Percentiles rank a stretch among this genome's conserved stretches.
Evolutionary conservation across 92 coral and sea anemone species (phyloP).

Genomic region (Parazoanthus darwini): DNA sequence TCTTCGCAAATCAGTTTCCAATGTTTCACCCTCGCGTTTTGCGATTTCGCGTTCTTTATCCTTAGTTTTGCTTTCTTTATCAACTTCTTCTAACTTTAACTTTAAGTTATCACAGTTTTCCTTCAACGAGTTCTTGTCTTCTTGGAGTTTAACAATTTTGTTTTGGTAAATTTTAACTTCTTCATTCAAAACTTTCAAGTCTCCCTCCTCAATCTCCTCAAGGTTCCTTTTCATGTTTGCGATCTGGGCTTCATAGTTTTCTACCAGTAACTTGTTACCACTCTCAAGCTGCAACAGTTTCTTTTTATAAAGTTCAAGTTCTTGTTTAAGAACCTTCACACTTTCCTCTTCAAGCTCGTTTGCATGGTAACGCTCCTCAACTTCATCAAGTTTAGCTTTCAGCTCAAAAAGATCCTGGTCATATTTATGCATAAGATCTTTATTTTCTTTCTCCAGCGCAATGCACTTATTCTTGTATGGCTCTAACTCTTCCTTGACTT

Average conservation of each 20-base stretch:
- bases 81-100: constrained; percentile 40
- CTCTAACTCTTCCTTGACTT: constrained; percentile 79
- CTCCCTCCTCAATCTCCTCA: constrained; percentile 79
- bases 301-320: constrained; percentile 71
- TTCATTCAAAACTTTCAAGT: constrained; percentile 76
- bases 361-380: constrained; percentile 70
- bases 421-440: constrained; percentile 69
- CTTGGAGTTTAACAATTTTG: constrained; percentile 65
- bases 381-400: constrained; percentile 73
- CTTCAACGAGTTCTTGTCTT: constrained; percentile 57
- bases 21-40: constrained; percentile 37
- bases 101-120: constrained; percentile 58
- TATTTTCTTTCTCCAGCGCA: constrained; percentile 79
- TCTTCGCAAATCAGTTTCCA: constrained; percentile 52
- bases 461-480: constrained; percentile 70
- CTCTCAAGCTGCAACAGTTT: constrained; percentile 77
- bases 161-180: constrained; percentile 79
- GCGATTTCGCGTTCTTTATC: constrained; percentile 47
- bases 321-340: constrained; percentile 65
- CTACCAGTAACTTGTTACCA: constrained; percentile 70
- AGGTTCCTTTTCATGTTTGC: constrained; percentile 66
- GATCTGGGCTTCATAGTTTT: constrained; percentile 84
- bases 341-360: constrained; percentile 72
- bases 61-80: constrained; percentile 41
- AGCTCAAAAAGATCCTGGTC: constrained; percentile 71